Conservation (phyloP, 2,888 invertebrate genomes). For the Dusona sp. region DNA sequence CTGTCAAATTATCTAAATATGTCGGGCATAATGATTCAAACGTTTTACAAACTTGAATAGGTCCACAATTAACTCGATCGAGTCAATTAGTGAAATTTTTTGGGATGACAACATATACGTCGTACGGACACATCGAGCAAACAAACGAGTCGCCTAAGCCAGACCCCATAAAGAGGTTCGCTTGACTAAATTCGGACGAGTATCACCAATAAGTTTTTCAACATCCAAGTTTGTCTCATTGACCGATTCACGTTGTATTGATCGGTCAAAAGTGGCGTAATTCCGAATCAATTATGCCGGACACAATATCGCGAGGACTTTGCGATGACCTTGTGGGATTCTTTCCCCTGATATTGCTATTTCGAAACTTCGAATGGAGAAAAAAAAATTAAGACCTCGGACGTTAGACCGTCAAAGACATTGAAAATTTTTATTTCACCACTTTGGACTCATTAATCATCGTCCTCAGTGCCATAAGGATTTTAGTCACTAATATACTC, state of each 20-base stretch:
- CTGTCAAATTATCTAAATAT: too few species aligned
- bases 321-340: constrained; percentile 72
- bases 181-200: neutral
- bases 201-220: constrained; percentile 28
- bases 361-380: constrained; percentile 34
- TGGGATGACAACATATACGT: neutral
- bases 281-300: constrained; percentile 71
- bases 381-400: constrained; percentile 7
- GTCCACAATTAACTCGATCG: neutral
- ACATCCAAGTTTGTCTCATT: constrained; percentile 37
- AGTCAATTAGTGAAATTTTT: neutral
- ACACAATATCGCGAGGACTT: constrained; percentile 67
- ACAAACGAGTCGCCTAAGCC: neutral
- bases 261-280: constrained; percentile 63
- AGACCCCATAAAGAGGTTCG: neutral
- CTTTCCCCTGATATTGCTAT: constrained; percentile 51
- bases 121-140: neutral
- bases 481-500: neutral
- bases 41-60: neutral
- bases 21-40: neutral
- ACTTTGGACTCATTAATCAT: neutral
- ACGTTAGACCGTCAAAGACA: neutral
- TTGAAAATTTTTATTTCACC: constrained; percentile 9
- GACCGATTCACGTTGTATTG: constrained; percentile 24
- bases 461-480: neutral